phyloP scores from a whole-genome alignment of 1,140 invertebrate genomes.

The Parasteatoda tepidariorum region DNA sequence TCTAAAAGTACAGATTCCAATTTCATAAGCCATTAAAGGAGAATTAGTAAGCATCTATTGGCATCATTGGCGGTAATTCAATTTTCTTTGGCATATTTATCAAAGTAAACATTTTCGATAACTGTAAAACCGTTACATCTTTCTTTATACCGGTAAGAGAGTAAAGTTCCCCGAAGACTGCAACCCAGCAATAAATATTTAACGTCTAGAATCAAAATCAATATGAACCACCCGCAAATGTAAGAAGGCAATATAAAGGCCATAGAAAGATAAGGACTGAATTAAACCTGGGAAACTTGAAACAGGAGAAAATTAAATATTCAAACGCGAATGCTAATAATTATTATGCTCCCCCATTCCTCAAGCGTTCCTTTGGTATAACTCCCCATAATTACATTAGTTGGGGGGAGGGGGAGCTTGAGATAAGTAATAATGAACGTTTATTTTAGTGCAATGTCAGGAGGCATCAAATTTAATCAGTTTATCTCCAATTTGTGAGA shows the following conservation, averaged over 20 bases:
- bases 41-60: constrained; percentile 20
- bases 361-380: background rate
- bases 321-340: constrained; percentile 59
- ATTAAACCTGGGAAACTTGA: constrained; percentile 45
- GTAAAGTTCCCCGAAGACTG: background rate
- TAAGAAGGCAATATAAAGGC: background rate
- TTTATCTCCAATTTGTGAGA: constrained; percentile 56
- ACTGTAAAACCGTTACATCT: constrained; percentile 22
- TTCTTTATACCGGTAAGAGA: constrained; percentile 35
- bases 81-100: constrained; percentile 26
- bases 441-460: constrained; percentile 53
- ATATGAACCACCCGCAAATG: constrained; percentile 11
- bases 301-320: constrained; percentile 55
- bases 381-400: background rate
- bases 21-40: constrained; percentile 25
- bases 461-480: constrained; percentile 58
- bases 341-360: constrained; percentile 40
- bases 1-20: background rate
- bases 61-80: constrained; percentile 12
- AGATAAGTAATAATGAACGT: constrained; percentile 60
- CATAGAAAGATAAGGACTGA: constrained; percentile 41
- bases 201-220: constrained; percentile 7
- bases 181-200: constrained; percentile 35
- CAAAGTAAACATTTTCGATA: constrained; percentile 42
- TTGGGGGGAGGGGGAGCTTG: constrained; percentile 39